These are phyloP conservation scores for Willowsia nigromaculata DNA, from an alignment of 2,888 invertebrate species.

Conservation along the genomic window DNA sequence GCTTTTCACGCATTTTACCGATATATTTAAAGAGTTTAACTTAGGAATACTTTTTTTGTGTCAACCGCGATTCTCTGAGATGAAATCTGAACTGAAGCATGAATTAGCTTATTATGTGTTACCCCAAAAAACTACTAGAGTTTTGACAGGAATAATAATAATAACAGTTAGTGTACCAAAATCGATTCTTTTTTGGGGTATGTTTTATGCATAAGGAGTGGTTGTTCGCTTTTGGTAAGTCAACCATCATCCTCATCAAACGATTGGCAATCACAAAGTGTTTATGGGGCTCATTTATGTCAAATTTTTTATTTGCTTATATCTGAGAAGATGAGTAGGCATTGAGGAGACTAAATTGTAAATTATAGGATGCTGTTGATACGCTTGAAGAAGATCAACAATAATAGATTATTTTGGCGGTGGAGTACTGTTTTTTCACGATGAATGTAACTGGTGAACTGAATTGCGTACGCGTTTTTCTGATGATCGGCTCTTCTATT, in stretches of 20 bases:
- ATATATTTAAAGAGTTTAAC: too few relatives aligned
- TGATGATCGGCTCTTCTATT: slow-evolving; percentile 6
- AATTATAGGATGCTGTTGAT: slow-evolving; percentile 14
- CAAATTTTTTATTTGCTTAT: slow-evolving; percentile 9
- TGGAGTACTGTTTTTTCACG: slow-evolving; percentile 23
- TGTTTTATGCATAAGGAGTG: background rate
- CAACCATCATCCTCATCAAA: slow-evolving; percentile 30
- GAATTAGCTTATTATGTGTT: too few relatives aligned
- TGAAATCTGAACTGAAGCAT: too few relatives aligned
- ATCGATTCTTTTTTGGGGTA: slow-evolving; percentile 45
- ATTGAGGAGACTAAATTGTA: too few relatives aligned
- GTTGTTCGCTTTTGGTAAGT: background rate
- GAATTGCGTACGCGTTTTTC: slow-evolving; percentile 36
- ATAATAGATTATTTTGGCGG: slow-evolving; percentile 17
- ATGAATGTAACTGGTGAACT: slow-evolving; percentile 33
- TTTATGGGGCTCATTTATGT: slow-evolving; percentile 49
- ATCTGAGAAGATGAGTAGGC: too few relatives aligned
- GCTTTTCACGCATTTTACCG: too few relatives aligned
- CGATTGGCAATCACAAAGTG: slow-evolving; percentile 57
- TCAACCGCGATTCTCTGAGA: too few relatives aligned
- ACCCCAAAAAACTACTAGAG: background rate
- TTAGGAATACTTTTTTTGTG: too few relatives aligned
- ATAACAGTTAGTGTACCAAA: slow-evolving; percentile 61
- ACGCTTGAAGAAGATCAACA: slow-evolving; percentile 10
- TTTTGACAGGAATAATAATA: slow-evolving; percentile 50